phyloP scores from a whole-genome alignment of 2,888 invertebrate genomes.

The Netelia inedita region DNA sequence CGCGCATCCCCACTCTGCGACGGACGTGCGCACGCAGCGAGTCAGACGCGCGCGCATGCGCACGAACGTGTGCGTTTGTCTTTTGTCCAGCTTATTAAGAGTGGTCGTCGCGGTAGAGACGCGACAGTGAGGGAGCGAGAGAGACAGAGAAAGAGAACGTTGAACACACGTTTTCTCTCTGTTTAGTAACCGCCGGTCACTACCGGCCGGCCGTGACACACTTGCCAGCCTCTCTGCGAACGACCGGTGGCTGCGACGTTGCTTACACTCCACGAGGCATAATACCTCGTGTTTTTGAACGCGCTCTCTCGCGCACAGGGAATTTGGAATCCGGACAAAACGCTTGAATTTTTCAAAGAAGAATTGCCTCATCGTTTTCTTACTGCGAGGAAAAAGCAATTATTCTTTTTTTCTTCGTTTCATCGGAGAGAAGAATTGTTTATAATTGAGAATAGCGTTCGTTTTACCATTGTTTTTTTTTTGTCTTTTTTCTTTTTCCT shows the following conservation, averaged over 20 bases:
- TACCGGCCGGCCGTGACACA: slow-evolving; percentile 82
- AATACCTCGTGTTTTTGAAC: background rate
- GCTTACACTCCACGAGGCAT: slow-evolving; percentile 2
- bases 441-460: too few relatives aligned
- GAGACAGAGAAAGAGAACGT: slow-evolving; percentile 25
- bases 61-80: slow-evolving; percentile 5
- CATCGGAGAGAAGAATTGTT: too few relatives aligned
- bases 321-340: too few relatives aligned
- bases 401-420: too few relatives aligned
- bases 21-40: background rate
- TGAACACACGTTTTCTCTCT: slow-evolving; percentile 35
- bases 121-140: slow-evolving; percentile 14
- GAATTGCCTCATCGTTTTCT: too few relatives aligned
- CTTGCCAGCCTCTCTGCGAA: slow-evolving; percentile 71
- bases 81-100: slow-evolving; percentile 3
- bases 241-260: slow-evolving; percentile 38
- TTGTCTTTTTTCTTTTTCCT: too few relatives aligned
- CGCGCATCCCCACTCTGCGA: too few relatives aligned
- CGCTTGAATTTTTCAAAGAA: too few relatives aligned
- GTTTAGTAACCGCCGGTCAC: slow-evolving; percentile 74
- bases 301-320: background rate
- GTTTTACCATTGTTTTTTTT: background rate
- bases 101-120: slow-evolving; percentile 43
- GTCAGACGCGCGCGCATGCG: too few relatives aligned
- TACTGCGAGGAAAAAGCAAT: too few relatives aligned